Evolutionary conservation across 2,797 vertebrate species (phyloP).

Genomic region (Toxotes lorentzi): DNA sequence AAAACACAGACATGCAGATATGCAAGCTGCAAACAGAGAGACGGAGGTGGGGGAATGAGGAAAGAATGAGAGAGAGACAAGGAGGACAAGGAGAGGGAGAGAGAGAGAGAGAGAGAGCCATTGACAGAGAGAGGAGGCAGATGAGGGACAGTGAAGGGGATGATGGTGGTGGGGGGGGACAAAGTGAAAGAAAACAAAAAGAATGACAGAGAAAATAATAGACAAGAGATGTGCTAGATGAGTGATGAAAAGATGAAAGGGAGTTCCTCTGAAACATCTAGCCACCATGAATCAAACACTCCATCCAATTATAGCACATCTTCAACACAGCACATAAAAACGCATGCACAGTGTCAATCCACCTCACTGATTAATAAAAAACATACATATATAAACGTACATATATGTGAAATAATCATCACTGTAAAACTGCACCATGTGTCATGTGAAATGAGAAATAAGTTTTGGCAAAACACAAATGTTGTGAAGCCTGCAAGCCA

Average conservation of each 20-base stretch:
- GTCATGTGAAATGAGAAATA: neutral
- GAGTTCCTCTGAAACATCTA: constrained; percentile 71
- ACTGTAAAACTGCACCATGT: neutral
- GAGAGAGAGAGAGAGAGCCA: constrained; percentile 7
- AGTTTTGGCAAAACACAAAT: constrained; percentile 14
- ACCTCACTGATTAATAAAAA: constrained; percentile 31
- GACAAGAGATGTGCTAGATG: constrained; percentile 46
- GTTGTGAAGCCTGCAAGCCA: neutral
- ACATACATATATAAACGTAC: neutral
- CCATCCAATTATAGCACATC: constrained; percentile 68
- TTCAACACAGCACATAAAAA: constrained; percentile 10
- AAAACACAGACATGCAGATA: constrained; percentile 81
- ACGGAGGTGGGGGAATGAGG: constrained; percentile 48
- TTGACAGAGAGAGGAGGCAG: constrained; percentile 9
- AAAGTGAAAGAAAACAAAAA: constrained; percentile 51
- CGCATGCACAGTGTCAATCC: constrained; percentile 11
- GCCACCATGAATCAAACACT: constrained; percentile 69
- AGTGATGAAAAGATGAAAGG: constrained; percentile 73
- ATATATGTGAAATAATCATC: neutral
- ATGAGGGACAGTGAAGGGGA: constrained; percentile 14
- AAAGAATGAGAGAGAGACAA: constrained; percentile 13
- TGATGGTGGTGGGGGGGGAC: neutral
- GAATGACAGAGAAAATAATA: constrained; percentile 54
- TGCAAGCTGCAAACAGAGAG: constrained; percentile 72
- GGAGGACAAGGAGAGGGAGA: constrained; percentile 1